Percentiles rank a stretch among this genome's conserved stretches.
phyloP scores from a whole-genome alignment of 2,888 invertebrate genomes.

The Gnatocerus cornutus region DNA sequence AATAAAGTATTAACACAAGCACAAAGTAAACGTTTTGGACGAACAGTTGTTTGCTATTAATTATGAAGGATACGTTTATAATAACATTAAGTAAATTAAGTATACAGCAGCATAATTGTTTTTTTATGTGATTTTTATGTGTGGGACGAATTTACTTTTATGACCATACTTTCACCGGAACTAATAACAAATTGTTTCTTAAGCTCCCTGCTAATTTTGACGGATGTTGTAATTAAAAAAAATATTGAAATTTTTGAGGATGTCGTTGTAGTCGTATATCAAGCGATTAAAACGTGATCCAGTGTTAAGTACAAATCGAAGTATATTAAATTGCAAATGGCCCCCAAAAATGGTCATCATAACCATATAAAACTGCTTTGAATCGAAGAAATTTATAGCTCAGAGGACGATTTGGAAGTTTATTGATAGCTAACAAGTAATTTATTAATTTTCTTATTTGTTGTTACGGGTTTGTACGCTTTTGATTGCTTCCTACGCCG shows the following conservation, averaged over 20 bases:
- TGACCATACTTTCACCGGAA: conserved; percentile 11
- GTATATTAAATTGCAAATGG: too few species aligned
- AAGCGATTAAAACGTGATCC: too few species aligned
- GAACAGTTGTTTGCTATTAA: neutral
- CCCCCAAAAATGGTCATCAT: too few species aligned
- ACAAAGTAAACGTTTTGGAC: neutral
- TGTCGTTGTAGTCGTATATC: too few species aligned
- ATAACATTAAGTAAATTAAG: too few species aligned
- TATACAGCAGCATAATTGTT: neutral
- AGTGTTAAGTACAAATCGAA: too few species aligned
- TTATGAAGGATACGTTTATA: neutral
- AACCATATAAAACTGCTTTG: too few species aligned
- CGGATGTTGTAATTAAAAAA: too few species aligned
- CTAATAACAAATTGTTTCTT: conserved; percentile 11
- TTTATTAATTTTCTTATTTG: conserved; percentile 37
- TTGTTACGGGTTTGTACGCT: conserved; percentile 7
- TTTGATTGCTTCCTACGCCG: conserved; percentile 33
- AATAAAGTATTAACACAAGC: neutral
- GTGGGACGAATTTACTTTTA: conserved; percentile 3
- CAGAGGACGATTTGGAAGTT: conserved; percentile 11
- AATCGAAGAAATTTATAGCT: conserved; percentile 7
- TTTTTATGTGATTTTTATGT: neutral
- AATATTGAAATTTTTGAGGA: too few species aligned
- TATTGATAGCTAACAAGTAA: conserved; percentile 28
- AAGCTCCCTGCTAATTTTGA: neutral